Conservation (phyloP, 1,140 invertebrate species). For the Nasonia giraulti region DNA sequence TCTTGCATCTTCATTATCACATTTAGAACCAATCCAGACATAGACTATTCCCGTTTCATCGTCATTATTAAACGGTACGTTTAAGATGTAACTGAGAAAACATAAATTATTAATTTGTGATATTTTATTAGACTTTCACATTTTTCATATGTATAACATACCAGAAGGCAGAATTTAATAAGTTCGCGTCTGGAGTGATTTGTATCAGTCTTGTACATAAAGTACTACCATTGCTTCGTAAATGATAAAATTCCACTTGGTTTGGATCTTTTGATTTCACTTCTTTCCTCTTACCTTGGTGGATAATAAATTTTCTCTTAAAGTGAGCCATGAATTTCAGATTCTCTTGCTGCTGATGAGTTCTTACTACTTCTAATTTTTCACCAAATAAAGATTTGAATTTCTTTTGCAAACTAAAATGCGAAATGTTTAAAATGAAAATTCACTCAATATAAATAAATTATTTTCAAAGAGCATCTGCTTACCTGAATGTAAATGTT, state of each 20-base stretch:
- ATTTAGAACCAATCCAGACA: slow-evolving; percentile 96
- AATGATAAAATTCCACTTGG: slow-evolving; percentile 94
- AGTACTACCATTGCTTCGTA: slow-evolving; percentile 95
- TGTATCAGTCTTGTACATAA: slow-evolving; percentile 96
- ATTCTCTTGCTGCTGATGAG: slow-evolving; percentile 99
- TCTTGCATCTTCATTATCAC: slow-evolving; percentile 90
- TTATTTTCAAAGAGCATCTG: slow-evolving; percentile 30
- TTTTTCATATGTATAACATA: slow-evolving; percentile 66
- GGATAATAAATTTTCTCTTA: slow-evolving; percentile 95
- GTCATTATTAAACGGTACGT: slow-evolving; percentile 95
- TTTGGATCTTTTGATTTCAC: slow-evolving; percentile 73
- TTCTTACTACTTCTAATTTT: slow-evolving; percentile 96
- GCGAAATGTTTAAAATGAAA: slow-evolving; percentile 20
- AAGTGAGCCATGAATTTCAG: slow-evolving; percentile 99
- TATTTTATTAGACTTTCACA: background rate
- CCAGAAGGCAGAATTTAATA: slow-evolving; percentile 91
- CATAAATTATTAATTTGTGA: slow-evolving; percentile 38
- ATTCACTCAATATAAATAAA: background rate
- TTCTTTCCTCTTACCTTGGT: slow-evolving; percentile 89
- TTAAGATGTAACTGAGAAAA: slow-evolving; percentile 90
- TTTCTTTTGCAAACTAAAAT: slow-evolving; percentile 92
- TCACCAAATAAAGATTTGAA: slow-evolving; percentile 97
- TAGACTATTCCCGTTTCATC: slow-evolving; percentile 96
- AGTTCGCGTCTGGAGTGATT: slow-evolving; percentile 85
- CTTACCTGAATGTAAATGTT: slow-evolving; percentile 95